Percentiles rank a stretch among this genome's conserved stretches.
Conservation (phyloP, 2,888 invertebrate species). For the Spodoptera exigua region DNA sequence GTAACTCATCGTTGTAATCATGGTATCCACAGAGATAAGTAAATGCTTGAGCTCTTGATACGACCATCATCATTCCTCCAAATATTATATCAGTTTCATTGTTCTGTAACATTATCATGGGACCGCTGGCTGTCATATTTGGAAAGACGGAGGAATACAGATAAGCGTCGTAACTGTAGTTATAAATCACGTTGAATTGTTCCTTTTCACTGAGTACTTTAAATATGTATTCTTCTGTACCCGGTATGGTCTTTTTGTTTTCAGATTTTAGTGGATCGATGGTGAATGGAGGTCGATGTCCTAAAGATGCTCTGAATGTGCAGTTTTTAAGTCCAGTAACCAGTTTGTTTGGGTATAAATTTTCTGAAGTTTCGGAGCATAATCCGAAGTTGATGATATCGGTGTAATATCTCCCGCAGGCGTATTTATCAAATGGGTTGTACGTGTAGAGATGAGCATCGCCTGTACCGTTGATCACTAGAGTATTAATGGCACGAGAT, state of each 20-base stretch:
- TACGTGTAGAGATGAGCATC: conserved; percentile 69
- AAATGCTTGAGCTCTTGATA: conserved; percentile 53
- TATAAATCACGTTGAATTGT: conserved; percentile 40
- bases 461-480: conserved; percentile 64
- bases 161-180: conserved; percentile 31
- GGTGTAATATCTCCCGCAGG: conserved; percentile 73
- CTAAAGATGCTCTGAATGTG: conserved; percentile 62
- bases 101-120: conserved; percentile 52
- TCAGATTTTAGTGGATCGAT: conserved; percentile 54
- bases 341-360: conserved; percentile 66
- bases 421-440: conserved; percentile 74
- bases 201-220: conserved; percentile 42
- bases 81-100: conserved; percentile 57
- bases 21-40: conserved; percentile 62
- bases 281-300: conserved; percentile 70
- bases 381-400: conserved; percentile 66
- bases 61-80: conserved; percentile 54
- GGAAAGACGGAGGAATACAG: conserved; percentile 32
- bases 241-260: conserved; percentile 30
- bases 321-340: conserved; percentile 69
- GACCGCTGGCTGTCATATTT: conserved; percentile 47
- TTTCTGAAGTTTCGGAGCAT: conserved; percentile 56
- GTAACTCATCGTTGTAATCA: conserved; percentile 63
- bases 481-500: conserved; percentile 61
- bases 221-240: conserved; percentile 50